phyloP scores from a whole-genome alignment of 2,888 invertebrate species.

The Disparrhopalites patrizii region DNA sequence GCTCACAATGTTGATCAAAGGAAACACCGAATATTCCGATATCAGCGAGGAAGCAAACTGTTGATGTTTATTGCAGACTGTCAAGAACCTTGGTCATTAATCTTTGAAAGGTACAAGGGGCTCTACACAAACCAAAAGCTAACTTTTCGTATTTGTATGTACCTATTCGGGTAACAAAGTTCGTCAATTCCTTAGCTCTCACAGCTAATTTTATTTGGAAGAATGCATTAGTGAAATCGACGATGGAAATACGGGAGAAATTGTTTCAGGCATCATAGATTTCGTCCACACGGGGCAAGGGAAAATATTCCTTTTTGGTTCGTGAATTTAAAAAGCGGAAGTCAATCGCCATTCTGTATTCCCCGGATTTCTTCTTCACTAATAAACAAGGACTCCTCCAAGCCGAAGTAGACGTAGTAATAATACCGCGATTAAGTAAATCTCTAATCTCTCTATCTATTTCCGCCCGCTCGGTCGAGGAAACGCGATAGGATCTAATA shows the following conservation, averaged over 20 bases:
- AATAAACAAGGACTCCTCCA: slow-evolving; percentile 51
- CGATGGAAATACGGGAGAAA: slow-evolving; percentile 48
- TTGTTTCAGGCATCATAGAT: slow-evolving; percentile 49
- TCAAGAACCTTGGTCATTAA: slow-evolving; percentile 49
- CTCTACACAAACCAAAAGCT: slow-evolving; percentile 51
- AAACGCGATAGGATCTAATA: background rate
- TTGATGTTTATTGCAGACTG: slow-evolving; percentile 40
- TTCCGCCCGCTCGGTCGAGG: slow-evolving; percentile 4
- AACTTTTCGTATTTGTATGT: slow-evolving; percentile 51
- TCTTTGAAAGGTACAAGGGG: slow-evolving; percentile 49
- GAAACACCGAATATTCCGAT: slow-evolving; percentile 44
- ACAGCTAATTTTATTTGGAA: slow-evolving; percentile 50
- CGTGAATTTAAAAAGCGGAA: slow-evolving; percentile 49
- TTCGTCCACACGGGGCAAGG: slow-evolving; percentile 51
- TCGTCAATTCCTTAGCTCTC: slow-evolving; percentile 50
- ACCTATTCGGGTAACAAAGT: slow-evolving; percentile 51
- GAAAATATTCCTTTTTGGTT: slow-evolving; percentile 49
- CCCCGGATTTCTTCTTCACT: slow-evolving; percentile 50
- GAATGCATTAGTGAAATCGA: slow-evolving; percentile 50
- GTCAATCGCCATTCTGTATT: slow-evolving; percentile 48
- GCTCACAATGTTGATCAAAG: slow-evolving; percentile 30
- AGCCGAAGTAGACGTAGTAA: slow-evolving; percentile 48
- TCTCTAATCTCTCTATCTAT: slow-evolving; percentile 35
- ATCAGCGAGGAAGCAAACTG: slow-evolving; percentile 48
- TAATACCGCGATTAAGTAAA: slow-evolving; percentile 46